Percentiles rank a stretch among this genome's conserved stretches.
phyloP scores from a whole-genome alignment of 2,113 vertebrate species.

The Barnardius zonarius region DNA sequence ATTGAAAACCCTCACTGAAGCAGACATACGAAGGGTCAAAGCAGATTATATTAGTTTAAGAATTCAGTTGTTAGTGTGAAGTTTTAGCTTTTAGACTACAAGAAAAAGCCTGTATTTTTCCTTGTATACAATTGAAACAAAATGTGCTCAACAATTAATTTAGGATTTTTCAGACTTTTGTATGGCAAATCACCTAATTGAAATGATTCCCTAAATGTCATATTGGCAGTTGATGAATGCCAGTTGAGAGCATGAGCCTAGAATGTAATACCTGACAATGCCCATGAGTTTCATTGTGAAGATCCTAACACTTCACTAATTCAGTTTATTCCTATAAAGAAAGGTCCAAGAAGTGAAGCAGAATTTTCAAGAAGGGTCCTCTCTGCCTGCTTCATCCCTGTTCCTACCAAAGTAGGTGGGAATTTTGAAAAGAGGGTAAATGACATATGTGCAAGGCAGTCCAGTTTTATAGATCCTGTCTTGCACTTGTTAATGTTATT shows the following conservation, averaged over 20 bases:
- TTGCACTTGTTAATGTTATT: background rate
- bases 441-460: background rate
- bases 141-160: background rate
- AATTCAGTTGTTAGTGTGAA: background rate
- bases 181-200: background rate
- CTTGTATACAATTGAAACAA: background rate
- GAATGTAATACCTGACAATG: background rate
- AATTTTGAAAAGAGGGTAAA: background rate
- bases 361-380: background rate
- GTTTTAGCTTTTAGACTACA: background rate
- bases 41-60: background rate
- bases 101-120: background rate
- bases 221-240: background rate
- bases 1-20: background rate
- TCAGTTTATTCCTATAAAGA: background rate
- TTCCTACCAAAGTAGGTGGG: background rate
- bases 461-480: background rate
- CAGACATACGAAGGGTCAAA: background rate
- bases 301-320: background rate
- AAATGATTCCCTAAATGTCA: background rate
- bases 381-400: background rate
- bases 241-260: background rate
- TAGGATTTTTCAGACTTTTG: background rate
- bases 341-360: background rate
- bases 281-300: background rate